These are phyloP conservation scores for Craseonycteris thonglongyai DNA, from an alignment of 2,113 vertebrate genomes.

Conservation along the genomic window DNA sequence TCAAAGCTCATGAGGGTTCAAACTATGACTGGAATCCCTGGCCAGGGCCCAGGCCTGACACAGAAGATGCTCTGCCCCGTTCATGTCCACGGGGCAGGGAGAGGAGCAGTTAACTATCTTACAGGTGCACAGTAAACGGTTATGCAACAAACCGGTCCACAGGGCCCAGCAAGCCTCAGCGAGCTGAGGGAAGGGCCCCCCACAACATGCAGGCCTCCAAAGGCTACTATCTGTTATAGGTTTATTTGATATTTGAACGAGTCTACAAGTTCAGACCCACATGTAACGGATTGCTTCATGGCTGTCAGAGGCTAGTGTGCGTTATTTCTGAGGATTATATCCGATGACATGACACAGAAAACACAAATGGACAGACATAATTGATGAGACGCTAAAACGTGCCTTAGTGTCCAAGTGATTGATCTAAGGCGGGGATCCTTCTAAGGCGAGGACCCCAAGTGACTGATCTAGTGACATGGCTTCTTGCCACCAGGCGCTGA, in stretches of 20 bases:
- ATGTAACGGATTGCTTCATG: constrained; percentile 71
- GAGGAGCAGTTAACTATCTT: not conserved
- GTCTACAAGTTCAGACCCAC: constrained; percentile 74
- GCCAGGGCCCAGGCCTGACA: not conserved
- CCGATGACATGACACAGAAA: constrained; percentile 43
- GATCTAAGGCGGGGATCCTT: constrained; percentile 30
- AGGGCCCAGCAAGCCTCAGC: not conserved
- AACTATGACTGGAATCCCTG: not conserved
- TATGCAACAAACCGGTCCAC: not conserved
- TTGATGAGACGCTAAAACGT: constrained; percentile 60
- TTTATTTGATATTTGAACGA: constrained; percentile 81
- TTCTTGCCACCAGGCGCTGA: not conserved
- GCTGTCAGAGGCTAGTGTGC: constrained; percentile 70
- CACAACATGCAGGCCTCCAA: not conserved
- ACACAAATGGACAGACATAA: constrained; percentile 47
- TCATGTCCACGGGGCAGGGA: not conserved
- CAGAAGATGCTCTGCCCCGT: not conserved
- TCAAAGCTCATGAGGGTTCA: not conserved
- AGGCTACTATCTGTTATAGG: constrained; percentile 55
- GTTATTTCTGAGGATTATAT: constrained; percentile 73
- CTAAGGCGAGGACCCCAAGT: not conserved
- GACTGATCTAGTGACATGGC: constrained; percentile 12
- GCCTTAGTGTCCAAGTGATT: constrained; percentile 68
- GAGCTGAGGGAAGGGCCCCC: not conserved
- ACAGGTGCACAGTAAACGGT: not conserved